Evolutionary conservation across 2,888 invertebrate species (phyloP), one percentile per base, ranked within the genome.

Genomic region (Octonoba sinensis): DNA sequence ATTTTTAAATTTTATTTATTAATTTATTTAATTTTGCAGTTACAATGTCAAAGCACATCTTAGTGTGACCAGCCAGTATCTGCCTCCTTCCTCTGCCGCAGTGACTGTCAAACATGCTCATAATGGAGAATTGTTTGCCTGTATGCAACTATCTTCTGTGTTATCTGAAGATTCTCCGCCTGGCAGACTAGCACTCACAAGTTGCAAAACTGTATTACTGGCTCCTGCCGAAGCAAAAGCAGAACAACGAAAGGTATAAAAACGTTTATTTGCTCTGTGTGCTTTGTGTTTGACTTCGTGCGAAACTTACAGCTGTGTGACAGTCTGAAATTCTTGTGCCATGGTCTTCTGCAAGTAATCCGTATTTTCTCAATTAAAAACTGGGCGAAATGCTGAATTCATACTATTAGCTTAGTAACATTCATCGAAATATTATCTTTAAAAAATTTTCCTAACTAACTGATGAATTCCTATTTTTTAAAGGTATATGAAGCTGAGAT

Each of bases 121-220:
- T 85, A 91, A 92, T 22, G 94, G 93, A 18, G 94, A 94, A 88
- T 89, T 95, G 46, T 94, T 93, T 89, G 94, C 93, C 12, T 90
- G 92, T 79, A 91, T 94, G 89, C 91, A 91, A 70, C 88, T 94
- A 56, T 92, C 92, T 27, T 92, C 93, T 86, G 93, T 93, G 86
- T 90, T 95, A 59, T 94, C 94, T 0, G 95, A 95, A 87, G 95
- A 95, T 87, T 94, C 94, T 3, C 92, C 93, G 15, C 93, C 94
- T 65, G 95, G 95, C 0, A 91, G 94, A 36, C 89, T 95, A 16
- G 93, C 95, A 83, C 89, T 95, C n/a, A 93, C 93, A 86, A 93
- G 93, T 86, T 94, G 94, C 87, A 92, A 92, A 82, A 91, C 91
- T 54, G 92, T 94, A 11, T 91, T 93, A 83, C 88, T 94, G 65